Percentiles rank a stretch among this genome's conserved stretches.
Evolutionary conservation across 2,888 invertebrate species (phyloP).

Genomic region (Papilio elwesi): DNA sequence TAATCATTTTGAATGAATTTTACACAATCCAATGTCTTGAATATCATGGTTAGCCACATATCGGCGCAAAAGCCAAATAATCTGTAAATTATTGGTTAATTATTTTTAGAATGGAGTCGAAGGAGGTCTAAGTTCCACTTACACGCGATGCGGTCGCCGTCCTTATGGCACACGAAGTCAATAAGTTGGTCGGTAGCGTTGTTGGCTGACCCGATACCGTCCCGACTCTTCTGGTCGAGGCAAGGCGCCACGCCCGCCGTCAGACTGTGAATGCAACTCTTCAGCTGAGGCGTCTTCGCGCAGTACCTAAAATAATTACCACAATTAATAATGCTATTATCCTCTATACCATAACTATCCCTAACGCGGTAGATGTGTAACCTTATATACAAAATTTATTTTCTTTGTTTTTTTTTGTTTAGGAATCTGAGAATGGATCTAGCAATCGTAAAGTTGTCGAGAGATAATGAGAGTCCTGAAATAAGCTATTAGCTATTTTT

Average conservation of each 20-base stretch:
- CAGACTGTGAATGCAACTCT: slow-evolving; percentile 85
- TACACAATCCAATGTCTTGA: too few species aligned
- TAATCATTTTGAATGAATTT: too few species aligned
- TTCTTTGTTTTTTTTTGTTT: neutral
- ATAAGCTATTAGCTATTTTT: too few species aligned
- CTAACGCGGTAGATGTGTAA: neutral
- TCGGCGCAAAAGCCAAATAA: too few species aligned
- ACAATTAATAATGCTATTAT: neutral
- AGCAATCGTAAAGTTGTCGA: too few species aligned
- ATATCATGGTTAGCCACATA: too few species aligned
- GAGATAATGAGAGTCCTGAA: too few species aligned
- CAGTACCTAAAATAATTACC: slow-evolving; percentile 84
- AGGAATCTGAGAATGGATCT: too few species aligned
- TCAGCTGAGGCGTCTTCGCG: slow-evolving; percentile 84
- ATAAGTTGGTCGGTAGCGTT: slow-evolving; percentile 88
- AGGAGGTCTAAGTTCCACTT: slow-evolving; percentile 47
- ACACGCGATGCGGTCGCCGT: slow-evolving; percentile 92
- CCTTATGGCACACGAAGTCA: slow-evolving; percentile 91
- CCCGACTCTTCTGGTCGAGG: slow-evolving; percentile 82
- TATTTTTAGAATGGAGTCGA: too few species aligned
- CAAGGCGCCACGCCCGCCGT: slow-evolving; percentile 85
- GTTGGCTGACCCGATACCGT: slow-evolving; percentile 81
- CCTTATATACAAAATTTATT: neutral
- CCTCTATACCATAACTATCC: neutral
- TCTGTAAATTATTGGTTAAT: too few species aligned